Conservation (phyloP, 1,140 invertebrate species). For the Drosophila bipectinata region DNA sequence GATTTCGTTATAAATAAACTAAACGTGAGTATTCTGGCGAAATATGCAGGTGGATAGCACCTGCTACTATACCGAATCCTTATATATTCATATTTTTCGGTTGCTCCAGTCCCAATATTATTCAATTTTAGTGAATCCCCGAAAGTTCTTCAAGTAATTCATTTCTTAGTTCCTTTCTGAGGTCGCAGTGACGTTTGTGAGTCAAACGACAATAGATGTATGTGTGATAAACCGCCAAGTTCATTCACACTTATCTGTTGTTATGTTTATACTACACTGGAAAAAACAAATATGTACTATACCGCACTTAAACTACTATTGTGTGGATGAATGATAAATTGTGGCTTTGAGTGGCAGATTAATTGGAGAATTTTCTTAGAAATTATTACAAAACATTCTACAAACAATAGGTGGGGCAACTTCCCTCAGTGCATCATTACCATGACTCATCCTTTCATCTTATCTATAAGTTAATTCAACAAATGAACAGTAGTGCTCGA, state of each 20-base stretch:
- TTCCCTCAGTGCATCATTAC: neutral
- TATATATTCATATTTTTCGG: too few relatives aligned
- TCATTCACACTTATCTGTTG: slow-evolving; percentile 35
- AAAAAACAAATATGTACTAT: neutral
- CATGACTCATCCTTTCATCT: slow-evolving; percentile 21
- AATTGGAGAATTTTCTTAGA: too few relatives aligned
- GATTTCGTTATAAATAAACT: slow-evolving; percentile 39
- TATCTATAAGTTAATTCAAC: slow-evolving; percentile 11
- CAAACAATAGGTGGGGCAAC: neutral
- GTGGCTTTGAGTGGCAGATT: too few relatives aligned
- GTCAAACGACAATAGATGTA: slow-evolving; percentile 3
- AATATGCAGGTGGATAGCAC: slow-evolving; percentile 17
- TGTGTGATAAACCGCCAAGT: slow-evolving; percentile 18
- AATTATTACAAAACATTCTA: too few relatives aligned
- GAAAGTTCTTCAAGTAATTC: slow-evolving; percentile 5
- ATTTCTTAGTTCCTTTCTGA: neutral
- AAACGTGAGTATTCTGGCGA: slow-evolving; percentile 27
- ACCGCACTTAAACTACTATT: too few relatives aligned
- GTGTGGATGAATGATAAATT: too few relatives aligned
- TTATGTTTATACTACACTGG: slow-evolving; percentile 16
- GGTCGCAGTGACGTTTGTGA: slow-evolving; percentile 16
- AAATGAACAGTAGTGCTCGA: slow-evolving; percentile 14
- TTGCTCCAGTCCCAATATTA: neutral
- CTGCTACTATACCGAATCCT: neutral
- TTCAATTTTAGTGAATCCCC: neutral